Evolutionary conservation across 2,797 vertebrate genomes (phyloP).

Genomic region (Poeciliopsis gracilis): DNA sequence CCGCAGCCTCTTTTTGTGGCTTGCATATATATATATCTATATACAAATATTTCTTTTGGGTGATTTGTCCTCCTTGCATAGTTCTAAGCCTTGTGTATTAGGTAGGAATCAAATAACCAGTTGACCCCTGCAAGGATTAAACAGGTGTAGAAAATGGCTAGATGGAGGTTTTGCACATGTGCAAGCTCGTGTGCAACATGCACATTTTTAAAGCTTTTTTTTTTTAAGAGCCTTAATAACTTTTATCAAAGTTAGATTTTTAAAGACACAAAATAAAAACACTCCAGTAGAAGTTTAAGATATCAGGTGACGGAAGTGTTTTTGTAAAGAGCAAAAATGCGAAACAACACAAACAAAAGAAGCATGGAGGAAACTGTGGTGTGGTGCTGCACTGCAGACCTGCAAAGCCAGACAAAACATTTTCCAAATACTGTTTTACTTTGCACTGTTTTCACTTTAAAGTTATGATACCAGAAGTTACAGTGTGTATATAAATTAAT

Average conservation of each 20-base stretch:
- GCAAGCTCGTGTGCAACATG: no score
- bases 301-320: not conserved
- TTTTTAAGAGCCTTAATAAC: not conserved
- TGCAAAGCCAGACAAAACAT: slow-evolving; percentile 3
- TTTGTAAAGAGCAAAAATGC: not conserved
- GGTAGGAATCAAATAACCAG: not conserved
- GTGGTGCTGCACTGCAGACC: not conserved
- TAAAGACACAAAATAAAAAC: not conserved
- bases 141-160: not conserved
- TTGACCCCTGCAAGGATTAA: not conserved
- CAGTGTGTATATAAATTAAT: not conserved
- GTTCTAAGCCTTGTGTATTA: not conserved
- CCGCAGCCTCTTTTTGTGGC: not conserved
- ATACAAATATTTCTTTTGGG: not conserved
- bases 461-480: not conserved
- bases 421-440: not conserved
- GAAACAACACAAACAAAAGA: not conserved
- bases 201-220: not conserved
- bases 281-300: not conserved
- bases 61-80: not conserved
- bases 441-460: not conserved
- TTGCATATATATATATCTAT: not conserved
- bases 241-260: not conserved
- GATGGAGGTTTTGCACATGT: not conserved
- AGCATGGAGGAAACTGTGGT: not conserved